Base-by-base conservation (phyloP, 1,140 invertebrate genomes). In the Anthonomus grandis region DNA sequence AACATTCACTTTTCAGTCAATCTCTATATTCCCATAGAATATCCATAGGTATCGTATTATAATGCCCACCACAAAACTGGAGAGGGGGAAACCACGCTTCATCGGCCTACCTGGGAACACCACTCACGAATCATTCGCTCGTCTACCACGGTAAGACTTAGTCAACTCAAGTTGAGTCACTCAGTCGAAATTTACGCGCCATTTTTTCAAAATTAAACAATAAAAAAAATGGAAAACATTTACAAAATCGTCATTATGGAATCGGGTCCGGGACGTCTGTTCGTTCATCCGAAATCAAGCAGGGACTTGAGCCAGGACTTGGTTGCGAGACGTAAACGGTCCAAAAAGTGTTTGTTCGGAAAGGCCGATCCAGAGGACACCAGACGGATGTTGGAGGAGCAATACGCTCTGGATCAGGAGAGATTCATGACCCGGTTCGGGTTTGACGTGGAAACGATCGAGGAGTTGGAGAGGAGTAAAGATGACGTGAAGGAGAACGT, bases 281-380 rank as follows among this genome's bases (percentile, higher is more conserved):
- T 60, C 22, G 45, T n/a, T n/a, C n/a, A n/a, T 55, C 37, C 50
- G 39, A 18, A 13, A 13, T 13, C 13, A 56, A 51, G 37, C 10
- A 52, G 2, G 22, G 47, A 58, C 6, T 36, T 47, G 27, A 36
- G 44, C 22, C 25, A 42, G 22, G 47, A 48, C 3, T 50, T 48
- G 24, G 10, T 10, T 38, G n/a, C 27, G 25, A 50, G 52, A 51
- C 34, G 41, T 25, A 12, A 23, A 6, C 31, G 27, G 17, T 21
- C 21, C 22, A 64, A 60, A 49, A 63, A 59, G 37, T 67, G 65
- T 21, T 44, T 67, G 6, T 67, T 67, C 31, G 65, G 65, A 9
- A 42, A 60, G 21, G 36, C 58, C 13, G 48, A 59, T 31, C 51
- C 54, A 0, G 56, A 42, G 4, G 61, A 63, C 15, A 67, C 65